Evolutionary conservation across 2,888 invertebrate genomes (phyloP).

Genomic region (Phengaris alcon): DNA sequence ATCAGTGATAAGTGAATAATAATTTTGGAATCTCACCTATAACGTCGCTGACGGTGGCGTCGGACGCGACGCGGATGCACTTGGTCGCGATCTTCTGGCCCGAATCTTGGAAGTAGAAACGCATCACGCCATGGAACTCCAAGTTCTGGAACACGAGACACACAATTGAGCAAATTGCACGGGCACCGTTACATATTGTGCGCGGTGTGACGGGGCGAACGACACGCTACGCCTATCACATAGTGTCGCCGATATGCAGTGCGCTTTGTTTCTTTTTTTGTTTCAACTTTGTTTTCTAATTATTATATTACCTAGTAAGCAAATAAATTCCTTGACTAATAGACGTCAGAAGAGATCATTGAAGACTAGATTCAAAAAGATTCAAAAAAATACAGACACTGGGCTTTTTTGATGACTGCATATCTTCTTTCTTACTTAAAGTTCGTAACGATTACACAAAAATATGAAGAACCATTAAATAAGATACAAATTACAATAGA

Average conservation of each 20-base stretch:
- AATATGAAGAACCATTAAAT: too few relatives aligned
- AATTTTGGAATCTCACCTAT: conserved; percentile 80
- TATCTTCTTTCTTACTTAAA: too few relatives aligned
- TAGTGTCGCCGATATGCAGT: conserved; percentile 8
- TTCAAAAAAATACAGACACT: too few relatives aligned
- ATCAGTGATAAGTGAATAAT: not conserved
- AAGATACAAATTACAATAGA: too few relatives aligned
- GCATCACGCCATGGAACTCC: conserved; percentile 99
- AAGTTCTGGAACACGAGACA: conserved; percentile 84
- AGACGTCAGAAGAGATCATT: not conserved
- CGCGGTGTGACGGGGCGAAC: conserved; percentile 17
- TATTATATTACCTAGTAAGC: not conserved
- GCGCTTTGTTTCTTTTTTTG: conserved; percentile 11
- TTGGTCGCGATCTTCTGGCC: conserved; percentile 99
- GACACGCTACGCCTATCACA: conserved; percentile 18
- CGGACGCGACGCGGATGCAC: conserved; percentile 98
- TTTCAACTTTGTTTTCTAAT: not conserved
- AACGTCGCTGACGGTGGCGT: conserved; percentile 97
- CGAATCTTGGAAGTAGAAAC: conserved; percentile 99
- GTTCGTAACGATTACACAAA: too few relatives aligned
- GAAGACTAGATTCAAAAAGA: too few relatives aligned
- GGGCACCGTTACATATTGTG: conserved; percentile 18
- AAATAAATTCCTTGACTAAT: not conserved
- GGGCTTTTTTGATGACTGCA: too few relatives aligned
- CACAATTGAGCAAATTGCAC: conserved; percentile 30